Evolutionary conservation across 1,140 invertebrate genomes (phyloP), one percentile per base, ranked within the genome.

Genomic region (Glossosoma conforme): DNA sequence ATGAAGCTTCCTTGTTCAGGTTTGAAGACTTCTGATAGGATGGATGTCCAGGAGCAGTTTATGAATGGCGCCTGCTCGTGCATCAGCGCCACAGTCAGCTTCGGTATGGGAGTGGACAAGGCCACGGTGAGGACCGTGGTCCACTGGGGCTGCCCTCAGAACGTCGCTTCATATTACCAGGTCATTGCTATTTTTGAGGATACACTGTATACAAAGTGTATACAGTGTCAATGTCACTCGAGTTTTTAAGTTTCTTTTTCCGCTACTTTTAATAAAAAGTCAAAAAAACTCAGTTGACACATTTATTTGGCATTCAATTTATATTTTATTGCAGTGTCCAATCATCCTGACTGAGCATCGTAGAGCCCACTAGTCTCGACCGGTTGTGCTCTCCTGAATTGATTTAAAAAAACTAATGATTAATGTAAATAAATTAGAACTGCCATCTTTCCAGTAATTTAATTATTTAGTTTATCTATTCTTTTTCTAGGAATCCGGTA

Each of bases 101-200:
- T 98, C 76, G 95, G 95, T 19, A 97, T 98, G 94, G 95, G 95
- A 32, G 95, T 98, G 22, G 94, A 98, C 66, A 97, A 98, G 69
- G 83, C 91, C 52, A 78, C 89, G 59, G 94, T 98, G 2, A 80
- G 92, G 61, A 89, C 82, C 62, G 82, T 89, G 1, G 83, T 88
- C 28, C 94, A 97, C 71, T 97, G 93, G 93, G 89, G 89, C 43
- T 77, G 90, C n/a, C 85, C 91, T 1, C 87, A 92, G 62, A 91
- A 87, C 65, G 80, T 86, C 10, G 84, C 85, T 1, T 82, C 84
- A 17, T 93, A 91, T 66, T 93, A 93, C 66, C 91, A 94, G 69
- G 89, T 91, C n/a, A n/a, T n/a, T n/a, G n/a, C n/a, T n/a, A 69
- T 83, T 84, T 50, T 85, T 85, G n/a, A n/a, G n/a, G n/a, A n/a